Evolutionary conservation across 2,113 vertebrate genomes (phyloP).

Genomic region (Halcyon malimbica): DNA sequence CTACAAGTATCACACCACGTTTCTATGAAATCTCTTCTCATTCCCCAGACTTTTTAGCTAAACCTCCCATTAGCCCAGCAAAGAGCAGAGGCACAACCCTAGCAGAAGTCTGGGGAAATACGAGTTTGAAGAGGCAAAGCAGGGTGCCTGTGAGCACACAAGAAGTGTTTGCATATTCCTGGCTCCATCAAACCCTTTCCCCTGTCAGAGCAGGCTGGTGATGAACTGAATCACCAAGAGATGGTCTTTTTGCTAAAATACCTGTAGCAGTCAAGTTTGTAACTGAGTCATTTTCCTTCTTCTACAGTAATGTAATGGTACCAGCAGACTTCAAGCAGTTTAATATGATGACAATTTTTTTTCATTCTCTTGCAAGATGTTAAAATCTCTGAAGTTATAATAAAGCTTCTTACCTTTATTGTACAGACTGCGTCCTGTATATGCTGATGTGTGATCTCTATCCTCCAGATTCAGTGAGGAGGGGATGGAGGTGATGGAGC

Average conservation of each 20-base stretch:
- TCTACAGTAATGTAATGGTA: neutral
- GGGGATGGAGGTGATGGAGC: conserved; percentile 98
- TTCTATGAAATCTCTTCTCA: neutral
- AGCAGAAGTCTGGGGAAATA: neutral
- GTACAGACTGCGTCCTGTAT: rapidly evolving
- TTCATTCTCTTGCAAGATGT: neutral
- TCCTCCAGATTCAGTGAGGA: conserved; percentile 90
- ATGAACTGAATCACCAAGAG: neutral
- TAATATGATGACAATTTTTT: neutral
- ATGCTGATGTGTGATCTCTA: neutral
- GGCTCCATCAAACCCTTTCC: neutral
- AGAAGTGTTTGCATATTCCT: neutral
- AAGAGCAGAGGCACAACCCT: neutral
- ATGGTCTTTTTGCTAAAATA: neutral
- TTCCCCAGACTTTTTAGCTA: neutral
- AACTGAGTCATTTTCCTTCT: neutral
- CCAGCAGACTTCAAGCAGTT: neutral
- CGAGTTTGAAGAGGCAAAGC: neutral
- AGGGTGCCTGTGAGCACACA: neutral
- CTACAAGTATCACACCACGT: neutral
- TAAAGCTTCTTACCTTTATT: neutral
- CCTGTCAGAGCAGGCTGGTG: neutral
- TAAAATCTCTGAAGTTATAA: neutral
- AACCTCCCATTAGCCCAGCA: neutral
- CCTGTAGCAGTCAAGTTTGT: neutral